Base-by-base conservation (phyloP, 2,113 vertebrate species). In the Oncorhynchus nerka region DNA sequence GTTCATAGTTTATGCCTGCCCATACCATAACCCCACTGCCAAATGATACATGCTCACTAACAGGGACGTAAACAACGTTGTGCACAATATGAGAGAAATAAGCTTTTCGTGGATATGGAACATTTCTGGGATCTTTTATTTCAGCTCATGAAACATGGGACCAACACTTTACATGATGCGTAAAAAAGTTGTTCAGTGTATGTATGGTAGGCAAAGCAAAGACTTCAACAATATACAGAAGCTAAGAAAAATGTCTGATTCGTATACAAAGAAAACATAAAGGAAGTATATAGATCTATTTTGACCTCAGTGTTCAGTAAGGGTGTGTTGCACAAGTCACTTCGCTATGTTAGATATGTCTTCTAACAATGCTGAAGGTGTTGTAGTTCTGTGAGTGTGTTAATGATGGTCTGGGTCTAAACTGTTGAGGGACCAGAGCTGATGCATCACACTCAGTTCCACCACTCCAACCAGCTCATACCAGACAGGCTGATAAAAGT, bases 391-490 rank as follows among this genome's bases (percentile, higher is more conserved):
- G 71, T 82, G 79, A 57, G 79, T 83, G 89, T 68, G 62, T 89
- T 91, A 82, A 91, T 94, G 92, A 94, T 81, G 83, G 86, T 83
- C 83, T 92, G 81, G 80, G 81, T 89, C 82, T 89, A 87, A 94
- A 93, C 81, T 93, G 91, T 82, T 69, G 45, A 75, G 75, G 70
- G 75, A 71, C 48, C 80, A 65, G 85, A 79, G 89, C 86, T 59
- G 92, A 93, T 90, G 74, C 83, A 83, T 80, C 79, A 87, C 87
- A 67, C 77, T 79, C 75, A 45, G 68, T 67, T 11, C 45, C 68
- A 11, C 34, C 19, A 62, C 59, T 62, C n/a, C 6, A 22, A 22
- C n/a, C 19, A 62, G 59, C 59, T 62, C 59, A 62, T 62, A 62
- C 4, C n/a, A 5, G 59, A 24, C 8, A 62, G n/a, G 59, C 59